phyloP scores from a whole-genome alignment of 2,113 vertebrate species.

The Petroica traversi region DNA sequence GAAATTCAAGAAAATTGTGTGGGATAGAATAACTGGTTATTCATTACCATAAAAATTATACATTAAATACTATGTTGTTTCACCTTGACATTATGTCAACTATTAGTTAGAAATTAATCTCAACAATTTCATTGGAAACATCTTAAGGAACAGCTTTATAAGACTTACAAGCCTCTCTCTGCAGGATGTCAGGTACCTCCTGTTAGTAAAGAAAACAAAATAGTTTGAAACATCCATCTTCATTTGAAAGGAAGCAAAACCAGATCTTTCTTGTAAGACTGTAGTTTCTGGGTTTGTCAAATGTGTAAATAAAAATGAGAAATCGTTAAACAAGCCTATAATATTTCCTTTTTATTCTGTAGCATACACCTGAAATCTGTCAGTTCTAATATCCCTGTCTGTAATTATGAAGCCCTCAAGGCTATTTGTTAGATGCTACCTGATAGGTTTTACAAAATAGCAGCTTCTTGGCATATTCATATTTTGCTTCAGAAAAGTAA shows the following conservation, averaged over 20 bases:
- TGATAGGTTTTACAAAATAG: not conserved
- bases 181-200: not conserved
- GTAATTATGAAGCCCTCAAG: conserved; percentile 27
- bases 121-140: not conserved
- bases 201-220: not conserved
- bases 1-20: not conserved
- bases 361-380: not conserved
- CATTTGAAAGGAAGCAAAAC: not conserved
- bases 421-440: not conserved
- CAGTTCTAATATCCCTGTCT: conserved; percentile 11
- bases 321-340: not conserved
- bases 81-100: not conserved
- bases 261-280: not conserved
- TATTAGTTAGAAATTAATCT: not conserved
- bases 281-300: not conserved
- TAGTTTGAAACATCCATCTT: not conserved
- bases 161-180: not conserved
- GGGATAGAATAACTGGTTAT: not conserved
- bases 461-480: not conserved
- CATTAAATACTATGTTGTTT: not conserved
- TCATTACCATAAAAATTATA: not conserved
- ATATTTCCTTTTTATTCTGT: conserved; percentile 13
- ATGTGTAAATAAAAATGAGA: conserved; percentile 19
- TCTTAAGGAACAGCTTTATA: not conserved
- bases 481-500: conserved; percentile 26